Percentiles rank a stretch among this genome's conserved stretches.
Conservation (phyloP, 2,113 vertebrate species). For the Ahaetulla prasina region DNA sequence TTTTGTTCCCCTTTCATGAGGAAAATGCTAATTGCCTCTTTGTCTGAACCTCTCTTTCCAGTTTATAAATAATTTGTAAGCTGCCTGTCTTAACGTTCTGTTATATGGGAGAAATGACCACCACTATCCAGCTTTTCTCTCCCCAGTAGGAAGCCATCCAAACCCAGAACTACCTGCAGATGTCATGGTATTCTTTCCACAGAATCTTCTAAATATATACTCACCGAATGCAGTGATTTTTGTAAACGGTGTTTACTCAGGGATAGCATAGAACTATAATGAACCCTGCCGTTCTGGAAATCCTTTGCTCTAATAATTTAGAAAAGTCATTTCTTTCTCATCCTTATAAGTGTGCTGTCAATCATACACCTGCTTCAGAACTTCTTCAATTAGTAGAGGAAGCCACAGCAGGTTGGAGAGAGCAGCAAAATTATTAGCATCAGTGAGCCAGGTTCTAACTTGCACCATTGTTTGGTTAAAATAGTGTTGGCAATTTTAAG, state of each 20-base stretch:
- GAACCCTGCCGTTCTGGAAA: background rate
- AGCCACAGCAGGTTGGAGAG: background rate
- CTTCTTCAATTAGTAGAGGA: background rate
- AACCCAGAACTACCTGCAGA: background rate
- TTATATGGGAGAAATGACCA: background rate
- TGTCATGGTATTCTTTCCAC: background rate
- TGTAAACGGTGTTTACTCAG: background rate
- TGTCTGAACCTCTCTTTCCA: background rate
- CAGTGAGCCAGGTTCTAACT: background rate
- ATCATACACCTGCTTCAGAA: background rate
- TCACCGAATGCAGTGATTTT: background rate
- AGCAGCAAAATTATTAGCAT: background rate
- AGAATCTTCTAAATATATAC: background rate
- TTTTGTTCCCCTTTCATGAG: background rate
- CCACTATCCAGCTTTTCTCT: background rate
- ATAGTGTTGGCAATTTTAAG: background rate
- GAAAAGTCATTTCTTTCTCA: background rate
- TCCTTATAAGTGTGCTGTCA: background rate
- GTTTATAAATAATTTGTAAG: background rate
- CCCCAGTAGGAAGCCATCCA: background rate
- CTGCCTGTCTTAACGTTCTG: background rate
- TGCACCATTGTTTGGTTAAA: background rate
- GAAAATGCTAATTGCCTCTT: background rate
- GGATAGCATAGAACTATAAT: background rate
- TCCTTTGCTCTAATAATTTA: background rate